A percentile compares a stretch with the other conserved stretches of the same genome.
These are phyloP conservation scores for Sternotherus odoratus DNA, from an alignment of 2,797 vertebrate genomes.

Conservation along the genomic window DNA sequence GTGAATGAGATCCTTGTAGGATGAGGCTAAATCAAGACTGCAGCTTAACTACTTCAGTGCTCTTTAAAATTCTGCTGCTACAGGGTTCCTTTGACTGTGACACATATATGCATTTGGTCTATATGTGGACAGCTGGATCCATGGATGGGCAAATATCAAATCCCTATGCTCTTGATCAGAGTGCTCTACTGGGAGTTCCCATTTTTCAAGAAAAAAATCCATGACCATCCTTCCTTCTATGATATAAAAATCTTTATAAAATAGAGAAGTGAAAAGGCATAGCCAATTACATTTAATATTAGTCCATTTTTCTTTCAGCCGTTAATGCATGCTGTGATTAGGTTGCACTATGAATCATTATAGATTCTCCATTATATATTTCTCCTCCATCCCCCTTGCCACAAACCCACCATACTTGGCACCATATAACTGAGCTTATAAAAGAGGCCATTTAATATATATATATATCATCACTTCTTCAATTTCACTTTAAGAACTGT, in stretches of 20 bases:
- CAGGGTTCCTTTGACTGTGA: not conserved
- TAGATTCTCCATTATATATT: too few species aligned
- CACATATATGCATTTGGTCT: not conserved
- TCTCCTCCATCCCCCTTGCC: not conserved
- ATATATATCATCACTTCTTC: not conserved
- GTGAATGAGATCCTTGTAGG: not conserved
- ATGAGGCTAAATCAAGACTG: not conserved
- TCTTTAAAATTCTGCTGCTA: not conserved
- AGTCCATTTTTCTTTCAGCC: not conserved
- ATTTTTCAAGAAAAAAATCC: not conserved
- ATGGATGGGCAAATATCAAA: not conserved
- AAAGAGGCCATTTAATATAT: slow-evolving; percentile 24
- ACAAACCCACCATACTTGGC: not conserved
- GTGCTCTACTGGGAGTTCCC: not conserved
- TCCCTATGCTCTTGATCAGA: not conserved
- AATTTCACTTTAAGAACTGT: slow-evolving; percentile 33
- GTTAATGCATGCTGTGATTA: not conserved
- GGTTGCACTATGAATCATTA: slow-evolving; percentile 18
- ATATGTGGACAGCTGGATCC: not conserved
- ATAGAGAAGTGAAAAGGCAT: not conserved
- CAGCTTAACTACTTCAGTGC: not conserved
- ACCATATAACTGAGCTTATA: not conserved
- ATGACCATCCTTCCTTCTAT: not conserved
- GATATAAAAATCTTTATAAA: not conserved
- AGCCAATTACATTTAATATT: not conserved